Base-by-base conservation (phyloP, 2,797 vertebrate species). In the Oreochromis mossambicus region DNA sequence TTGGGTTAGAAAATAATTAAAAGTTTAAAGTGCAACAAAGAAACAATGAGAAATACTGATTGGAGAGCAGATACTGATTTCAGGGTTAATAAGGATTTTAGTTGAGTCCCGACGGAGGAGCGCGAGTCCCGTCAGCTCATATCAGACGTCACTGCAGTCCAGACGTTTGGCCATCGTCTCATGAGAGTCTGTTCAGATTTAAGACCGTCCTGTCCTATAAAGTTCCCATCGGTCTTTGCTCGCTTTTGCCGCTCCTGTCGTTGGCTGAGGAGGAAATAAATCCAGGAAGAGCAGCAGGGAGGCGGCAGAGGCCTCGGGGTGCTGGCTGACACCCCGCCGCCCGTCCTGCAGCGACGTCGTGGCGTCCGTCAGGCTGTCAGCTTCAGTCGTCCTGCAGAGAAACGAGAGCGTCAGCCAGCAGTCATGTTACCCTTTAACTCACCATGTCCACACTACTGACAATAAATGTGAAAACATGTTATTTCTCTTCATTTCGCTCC, bases 21-120 rank as follows among this genome's bases (percentile, higher is more conserved):
- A 84, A 84, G 52, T 86, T 93, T 97, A 97, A 96, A 96, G 96
- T 96, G 95, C 96, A 90, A 91, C 86, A 93, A 90, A 86, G 80
- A 88, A 83, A 88, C 29, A 8, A 73, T 48, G 21, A 68, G 63
- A 73, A 96, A 96, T 93, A 96, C 96, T 96, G 88, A 92, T 85
- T 82, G 87, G 78, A 91, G 86, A 93, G 86, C 55, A 19, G 70
- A 86, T 90, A 86, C 86, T 85, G 86, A 51, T 73, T 73, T 48
- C 17, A 29, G 24, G 75, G 75, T 32, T 77, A 29, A 73, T 32
- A 29, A 50, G 68, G 46, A 26, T 19, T 41, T 5, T 19, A 79
- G 11, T 41, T 51, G 77, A 61, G 78, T 81, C n/a, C 68, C 6
- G 34, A 17, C 2, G 15, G 9, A 12, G 43, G 54, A 41, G 78